phyloP scores from a whole-genome alignment of 2,113 vertebrate genomes.

The Indicator maculatus region DNA sequence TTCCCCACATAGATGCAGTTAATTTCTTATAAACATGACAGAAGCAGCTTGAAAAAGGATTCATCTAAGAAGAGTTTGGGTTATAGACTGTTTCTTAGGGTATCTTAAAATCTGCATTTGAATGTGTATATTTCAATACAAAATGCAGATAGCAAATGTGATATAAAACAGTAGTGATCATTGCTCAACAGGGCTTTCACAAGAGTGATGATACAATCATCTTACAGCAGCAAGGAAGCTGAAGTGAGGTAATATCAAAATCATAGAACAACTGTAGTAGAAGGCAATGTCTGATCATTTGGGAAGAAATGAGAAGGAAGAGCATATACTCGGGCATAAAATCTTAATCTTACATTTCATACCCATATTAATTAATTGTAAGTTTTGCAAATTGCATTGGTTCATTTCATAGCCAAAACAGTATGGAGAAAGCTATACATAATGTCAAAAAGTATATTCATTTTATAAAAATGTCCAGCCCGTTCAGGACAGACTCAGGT shows the following conservation, averaged over 20 bases:
- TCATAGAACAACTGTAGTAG: background rate
- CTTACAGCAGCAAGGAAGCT: background rate
- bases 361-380: background rate
- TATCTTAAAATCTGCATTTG: background rate
- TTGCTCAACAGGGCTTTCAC: background rate
- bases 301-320: background rate
- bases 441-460: background rate
- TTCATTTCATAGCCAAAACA: background rate
- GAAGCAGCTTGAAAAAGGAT: background rate
- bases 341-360: background rate
- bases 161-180: background rate
- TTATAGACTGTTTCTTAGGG: background rate
- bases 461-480: background rate
- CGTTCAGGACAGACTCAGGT: background rate
- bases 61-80: background rate
- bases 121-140: background rate
- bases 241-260: background rate
- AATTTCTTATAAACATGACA: background rate
- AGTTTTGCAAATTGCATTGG: background rate
- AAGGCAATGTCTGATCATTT: background rate
- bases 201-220: background rate
- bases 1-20: background rate
- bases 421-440: background rate
- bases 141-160: background rate
- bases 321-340: background rate